phyloP scores from a whole-genome alignment of 2,797 vertebrate genomes.

The Mycteria americana region DNA sequence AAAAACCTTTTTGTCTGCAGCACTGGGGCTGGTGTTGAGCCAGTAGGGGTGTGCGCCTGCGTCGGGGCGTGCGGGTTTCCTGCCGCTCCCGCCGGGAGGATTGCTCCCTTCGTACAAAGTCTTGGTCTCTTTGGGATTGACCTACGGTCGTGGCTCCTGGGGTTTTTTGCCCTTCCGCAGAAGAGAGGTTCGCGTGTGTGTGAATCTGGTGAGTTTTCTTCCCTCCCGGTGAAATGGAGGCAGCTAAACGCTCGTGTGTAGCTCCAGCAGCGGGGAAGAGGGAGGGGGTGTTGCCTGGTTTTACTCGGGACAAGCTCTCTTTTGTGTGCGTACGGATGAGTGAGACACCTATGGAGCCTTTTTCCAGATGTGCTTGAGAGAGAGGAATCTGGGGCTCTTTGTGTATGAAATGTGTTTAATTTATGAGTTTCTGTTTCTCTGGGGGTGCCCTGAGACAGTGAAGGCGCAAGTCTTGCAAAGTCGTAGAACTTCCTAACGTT shows the following conservation, averaged over 20 bases:
- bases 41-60: neutral
- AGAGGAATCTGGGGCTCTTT: neutral
- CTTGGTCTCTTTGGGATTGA: no score
- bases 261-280: neutral
- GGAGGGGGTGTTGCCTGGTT: neutral
- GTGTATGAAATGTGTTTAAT: neutral
- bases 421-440: neutral
- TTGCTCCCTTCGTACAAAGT: neutral
- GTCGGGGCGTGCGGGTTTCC: neutral
- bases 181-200: neutral
- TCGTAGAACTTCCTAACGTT: neutral
- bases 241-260: accelerated
- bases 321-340: slow-evolving; percentile 6
- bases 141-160: no score
- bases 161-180: no score
- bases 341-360: slow-evolving; percentile 10
- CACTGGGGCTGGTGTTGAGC: neutral
- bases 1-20: neutral
- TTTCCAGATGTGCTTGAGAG: slow-evolving; percentile 36
- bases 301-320: neutral
- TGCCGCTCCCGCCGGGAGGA: neutral
- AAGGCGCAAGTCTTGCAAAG: neutral
- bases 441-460: neutral
- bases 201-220: neutral
- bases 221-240: neutral